Percentiles rank a stretch among this genome's conserved stretches.
Conservation (phyloP, 2,113 vertebrate genomes). For the Ophthalmolycus amberensis region DNA sequence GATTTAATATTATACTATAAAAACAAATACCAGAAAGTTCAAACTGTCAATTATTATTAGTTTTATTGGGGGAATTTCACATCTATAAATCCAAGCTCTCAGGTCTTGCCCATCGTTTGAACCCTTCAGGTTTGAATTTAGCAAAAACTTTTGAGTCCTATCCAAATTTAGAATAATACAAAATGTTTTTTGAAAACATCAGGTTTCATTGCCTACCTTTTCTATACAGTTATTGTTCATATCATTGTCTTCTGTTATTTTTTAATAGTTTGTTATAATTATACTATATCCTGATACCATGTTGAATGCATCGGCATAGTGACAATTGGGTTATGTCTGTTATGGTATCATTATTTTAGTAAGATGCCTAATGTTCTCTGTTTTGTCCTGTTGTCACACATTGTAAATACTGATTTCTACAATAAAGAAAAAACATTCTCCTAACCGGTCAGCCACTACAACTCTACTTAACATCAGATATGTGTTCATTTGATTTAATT, state of each 20-base stretch:
- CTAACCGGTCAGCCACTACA: neutral
- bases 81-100: neutral
- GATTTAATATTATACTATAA: neutral
- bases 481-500: neutral
- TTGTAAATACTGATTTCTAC: neutral
- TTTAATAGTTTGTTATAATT: too few species aligned
- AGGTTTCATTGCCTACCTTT: neutral
- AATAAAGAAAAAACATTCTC: neutral
- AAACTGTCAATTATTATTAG: neutral
- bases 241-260: neutral
- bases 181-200: too few species aligned
- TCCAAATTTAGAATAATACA: neutral
- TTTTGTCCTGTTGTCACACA: neutral
- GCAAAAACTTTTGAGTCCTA: neutral
- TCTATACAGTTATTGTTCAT: neutral
- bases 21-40: neutral
- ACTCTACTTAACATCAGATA: neutral
- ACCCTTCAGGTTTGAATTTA: neutral
- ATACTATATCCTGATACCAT: too few species aligned
- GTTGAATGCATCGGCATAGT: too few species aligned
- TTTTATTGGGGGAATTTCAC: neutral
- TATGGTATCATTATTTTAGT: neutral
- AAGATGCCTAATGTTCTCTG: neutral
- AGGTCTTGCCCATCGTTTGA: neutral
- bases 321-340: too few species aligned